A percentile compares a stretch with the other conserved stretches of the same genome.
These are phyloP conservation scores for Papilio xuthus DNA, from an alignment of 1,140 invertebrate genomes.

Conservation along the genomic window DNA sequence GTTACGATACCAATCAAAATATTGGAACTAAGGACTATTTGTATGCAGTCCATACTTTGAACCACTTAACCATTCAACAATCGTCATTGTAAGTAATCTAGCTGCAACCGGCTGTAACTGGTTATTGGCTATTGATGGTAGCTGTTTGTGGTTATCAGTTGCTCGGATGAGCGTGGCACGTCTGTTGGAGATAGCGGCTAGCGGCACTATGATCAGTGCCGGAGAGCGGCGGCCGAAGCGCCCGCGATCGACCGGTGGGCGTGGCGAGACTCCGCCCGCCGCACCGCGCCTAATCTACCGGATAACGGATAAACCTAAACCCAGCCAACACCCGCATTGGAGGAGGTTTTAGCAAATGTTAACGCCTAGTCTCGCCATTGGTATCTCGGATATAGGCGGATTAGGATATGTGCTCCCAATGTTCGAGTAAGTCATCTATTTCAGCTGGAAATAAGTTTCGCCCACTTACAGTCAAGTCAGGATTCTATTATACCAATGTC, in stretches of 20 bases:
- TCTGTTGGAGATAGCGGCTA: slow-evolving; percentile 76
- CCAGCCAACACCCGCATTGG: slow-evolving; percentile 67
- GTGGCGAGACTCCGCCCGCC: slow-evolving; percentile 71
- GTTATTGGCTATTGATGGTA: slow-evolving; percentile 46
- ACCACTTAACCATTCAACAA: background rate
- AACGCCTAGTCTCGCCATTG: slow-evolving; percentile 70
- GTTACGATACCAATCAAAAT: background rate
- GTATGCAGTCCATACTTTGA: background rate
- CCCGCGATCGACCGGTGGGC: slow-evolving; percentile 76
- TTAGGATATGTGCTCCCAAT: slow-evolving; percentile 62
- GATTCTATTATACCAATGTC: background rate
- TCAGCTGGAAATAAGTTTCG: slow-evolving; percentile 19
- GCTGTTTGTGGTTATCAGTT: slow-evolving; percentile 69
- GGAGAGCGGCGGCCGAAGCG: slow-evolving; percentile 48
- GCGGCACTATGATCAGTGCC: slow-evolving; percentile 61
- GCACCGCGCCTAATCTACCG: slow-evolving; percentile 72
- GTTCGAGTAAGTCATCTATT: slow-evolving; percentile 3
- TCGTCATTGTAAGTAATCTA: background rate
- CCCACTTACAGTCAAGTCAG: background rate
- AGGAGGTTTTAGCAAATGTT: slow-evolving; percentile 68
- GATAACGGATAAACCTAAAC: slow-evolving; percentile 76
- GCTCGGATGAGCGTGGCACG: slow-evolving; percentile 72
- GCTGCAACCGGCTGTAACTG: background rate
- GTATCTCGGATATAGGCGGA: slow-evolving; percentile 73
- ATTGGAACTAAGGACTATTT: background rate